These are phyloP conservation scores for Amiota minor DNA, from an alignment of 2,888 invertebrate species.

Conservation along the genomic window DNA sequence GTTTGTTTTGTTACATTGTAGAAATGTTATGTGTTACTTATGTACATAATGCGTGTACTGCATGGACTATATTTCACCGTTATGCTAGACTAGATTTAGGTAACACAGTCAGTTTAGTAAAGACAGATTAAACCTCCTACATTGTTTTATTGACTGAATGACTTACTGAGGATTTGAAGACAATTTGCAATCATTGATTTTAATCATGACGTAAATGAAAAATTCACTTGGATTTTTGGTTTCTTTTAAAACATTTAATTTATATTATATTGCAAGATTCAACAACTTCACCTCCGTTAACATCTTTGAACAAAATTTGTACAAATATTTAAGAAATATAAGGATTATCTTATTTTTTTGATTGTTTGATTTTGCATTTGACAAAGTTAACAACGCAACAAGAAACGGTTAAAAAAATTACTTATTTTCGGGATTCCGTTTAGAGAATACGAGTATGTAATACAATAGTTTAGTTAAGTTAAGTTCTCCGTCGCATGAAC, in stretches of 20 bases:
- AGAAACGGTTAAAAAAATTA: not conserved
- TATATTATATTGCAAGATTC: conserved; percentile 39
- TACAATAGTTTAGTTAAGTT: not conserved
- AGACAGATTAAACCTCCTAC: not conserved
- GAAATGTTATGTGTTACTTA: not conserved
- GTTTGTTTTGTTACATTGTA: not conserved
- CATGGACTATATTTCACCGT: not conserved
- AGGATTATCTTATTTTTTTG: not conserved
- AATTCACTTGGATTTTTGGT: not conserved
- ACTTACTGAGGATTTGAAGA: not conserved
- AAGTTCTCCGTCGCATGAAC: conserved; percentile 1
- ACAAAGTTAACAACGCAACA: conserved; percentile 23
- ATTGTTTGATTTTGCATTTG: not conserved
- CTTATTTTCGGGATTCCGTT: not conserved
- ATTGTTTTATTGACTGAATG: not conserved
- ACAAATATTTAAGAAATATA: not conserved
- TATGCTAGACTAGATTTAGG: conserved; percentile 8
- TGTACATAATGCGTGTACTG: too few relatives aligned
- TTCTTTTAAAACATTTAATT: conserved; percentile 41
- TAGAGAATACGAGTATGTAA: conserved; percentile 25
- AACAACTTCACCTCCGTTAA: conserved; percentile 39
- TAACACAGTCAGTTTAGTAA: not conserved
- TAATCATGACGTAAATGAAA: too few relatives aligned
- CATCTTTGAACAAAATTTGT: conserved; percentile 25
- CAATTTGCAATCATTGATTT: too few relatives aligned